These are phyloP conservation scores for Habropoda laboriosa DNA, from an alignment of 1,140 invertebrate genomes.

Conservation along the genomic window DNA sequence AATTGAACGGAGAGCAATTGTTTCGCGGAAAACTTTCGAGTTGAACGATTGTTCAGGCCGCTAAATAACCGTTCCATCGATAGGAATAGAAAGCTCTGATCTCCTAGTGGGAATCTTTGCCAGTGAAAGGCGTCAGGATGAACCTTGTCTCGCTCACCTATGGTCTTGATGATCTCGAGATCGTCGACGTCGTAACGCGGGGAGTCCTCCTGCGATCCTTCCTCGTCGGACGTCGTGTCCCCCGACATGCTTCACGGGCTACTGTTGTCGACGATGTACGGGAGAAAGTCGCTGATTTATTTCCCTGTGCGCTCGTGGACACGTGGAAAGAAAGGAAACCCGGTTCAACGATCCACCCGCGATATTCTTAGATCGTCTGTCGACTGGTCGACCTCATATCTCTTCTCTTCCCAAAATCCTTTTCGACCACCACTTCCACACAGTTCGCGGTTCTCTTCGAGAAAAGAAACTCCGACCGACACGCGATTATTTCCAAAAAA, in stretches of 20 bases:
- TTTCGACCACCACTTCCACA: not conserved
- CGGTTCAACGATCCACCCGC: constrained; percentile 70
- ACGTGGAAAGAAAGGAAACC: constrained; percentile 65
- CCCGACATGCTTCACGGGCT: constrained; percentile 68
- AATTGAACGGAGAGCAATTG: too few species aligned
- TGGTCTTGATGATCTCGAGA: constrained; percentile 91
- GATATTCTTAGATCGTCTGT: constrained; percentile 68
- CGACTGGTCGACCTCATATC: constrained; percentile 50
- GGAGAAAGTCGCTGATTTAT: constrained; percentile 67
- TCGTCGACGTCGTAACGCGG: constrained; percentile 88
- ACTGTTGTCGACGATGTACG: constrained; percentile 25
- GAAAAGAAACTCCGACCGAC: not conserved
- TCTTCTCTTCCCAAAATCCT: constrained; percentile 29
- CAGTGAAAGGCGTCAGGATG: not conserved
- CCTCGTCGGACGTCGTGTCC: constrained; percentile 77
- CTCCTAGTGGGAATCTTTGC: too few species aligned
- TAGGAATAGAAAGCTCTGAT: constrained; percentile 34
- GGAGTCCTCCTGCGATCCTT: constrained; percentile 83
- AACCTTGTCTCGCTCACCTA: constrained; percentile 84
- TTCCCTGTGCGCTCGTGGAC: constrained; percentile 44
- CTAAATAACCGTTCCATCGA: not conserved
- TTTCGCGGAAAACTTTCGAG: not conserved
- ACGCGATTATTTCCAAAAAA: too few species aligned
- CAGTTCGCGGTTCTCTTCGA: too few species aligned
- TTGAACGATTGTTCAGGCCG: not conserved